phyloP scores from a whole-genome alignment of 2,888 invertebrate species.

The Belgica antarctica region DNA sequence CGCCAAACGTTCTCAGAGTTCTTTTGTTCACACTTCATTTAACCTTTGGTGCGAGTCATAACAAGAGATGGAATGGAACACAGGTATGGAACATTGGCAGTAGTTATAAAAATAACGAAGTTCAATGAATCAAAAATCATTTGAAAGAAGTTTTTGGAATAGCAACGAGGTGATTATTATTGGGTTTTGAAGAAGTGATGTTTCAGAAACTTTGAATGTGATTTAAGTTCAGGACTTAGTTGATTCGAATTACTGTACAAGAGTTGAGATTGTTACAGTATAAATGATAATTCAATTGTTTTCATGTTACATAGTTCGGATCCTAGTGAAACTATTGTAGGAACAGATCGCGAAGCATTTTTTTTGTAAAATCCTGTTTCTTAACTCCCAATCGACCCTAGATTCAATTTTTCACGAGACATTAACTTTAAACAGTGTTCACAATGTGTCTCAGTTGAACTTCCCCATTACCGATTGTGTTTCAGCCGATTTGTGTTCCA shows the following conservation, averaged over 20 bases:
- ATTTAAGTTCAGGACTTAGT: no score
- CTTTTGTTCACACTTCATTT: conserved; percentile 31
- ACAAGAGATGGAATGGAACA: not conserved
- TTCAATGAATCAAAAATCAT: not conserved
- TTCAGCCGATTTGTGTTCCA: not conserved
- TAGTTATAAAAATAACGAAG: not conserved
- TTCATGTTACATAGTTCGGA: no score
- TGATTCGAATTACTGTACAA: no score
- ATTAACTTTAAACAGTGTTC: conserved; percentile 32
- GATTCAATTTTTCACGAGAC: conserved; percentile 36
- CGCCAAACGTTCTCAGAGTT: not conserved
- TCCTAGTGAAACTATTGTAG: no score
- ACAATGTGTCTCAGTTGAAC: not conserved
- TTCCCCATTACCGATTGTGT: conserved; percentile 1
- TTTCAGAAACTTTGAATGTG: no score
- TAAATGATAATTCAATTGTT: no score
- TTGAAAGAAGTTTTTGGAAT: not conserved
- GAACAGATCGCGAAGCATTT: no score
- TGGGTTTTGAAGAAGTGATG: no score
- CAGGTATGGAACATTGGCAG: not conserved
- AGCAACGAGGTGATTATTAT: not conserved
- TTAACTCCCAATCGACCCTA: not conserved
- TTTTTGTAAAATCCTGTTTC: no score
- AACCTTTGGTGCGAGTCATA: conserved; percentile 14
- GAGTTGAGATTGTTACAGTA: no score